Percentiles rank a stretch among this genome's conserved stretches.
Evolutionary conservation across 2,113 vertebrate species (phyloP).

Genomic region (Corythoichthys haematopterus): DNA sequence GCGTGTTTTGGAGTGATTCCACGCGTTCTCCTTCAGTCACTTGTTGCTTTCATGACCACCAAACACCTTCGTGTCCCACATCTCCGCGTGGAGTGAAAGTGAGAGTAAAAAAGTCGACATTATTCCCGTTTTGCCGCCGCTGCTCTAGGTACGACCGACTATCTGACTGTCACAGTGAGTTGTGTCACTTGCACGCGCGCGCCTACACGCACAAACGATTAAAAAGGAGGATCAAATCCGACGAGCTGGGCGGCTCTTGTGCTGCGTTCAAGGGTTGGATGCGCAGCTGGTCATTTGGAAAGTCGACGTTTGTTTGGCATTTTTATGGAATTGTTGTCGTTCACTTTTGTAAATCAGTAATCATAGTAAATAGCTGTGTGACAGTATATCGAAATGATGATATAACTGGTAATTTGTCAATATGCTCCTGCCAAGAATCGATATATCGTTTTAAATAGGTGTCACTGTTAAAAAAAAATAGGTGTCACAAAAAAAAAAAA

Average conservation of each 20-base stretch:
- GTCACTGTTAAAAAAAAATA: too few species aligned
- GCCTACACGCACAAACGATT: neutral
- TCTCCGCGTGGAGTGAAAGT: neutral
- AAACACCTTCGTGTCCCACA: neutral
- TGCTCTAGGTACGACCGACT: neutral
- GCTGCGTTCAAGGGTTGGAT: neutral
- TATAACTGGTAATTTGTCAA: too few species aligned
- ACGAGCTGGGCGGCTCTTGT: conserved; percentile 1
- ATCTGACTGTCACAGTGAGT: neutral
- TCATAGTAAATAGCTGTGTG: neutral
- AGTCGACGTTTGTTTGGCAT: neutral
- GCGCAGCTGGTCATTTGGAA: neutral
- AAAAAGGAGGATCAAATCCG: conserved; percentile 4
- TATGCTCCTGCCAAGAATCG: too few species aligned
- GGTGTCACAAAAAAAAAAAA: too few species aligned
- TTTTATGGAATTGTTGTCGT: neutral
- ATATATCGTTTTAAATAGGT: too few species aligned
- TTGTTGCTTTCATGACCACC: neutral
- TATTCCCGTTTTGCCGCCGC: neutral
- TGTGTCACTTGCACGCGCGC: neutral
- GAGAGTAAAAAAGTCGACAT: neutral
- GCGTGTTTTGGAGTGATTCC: neutral
- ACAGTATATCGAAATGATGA: too few species aligned
- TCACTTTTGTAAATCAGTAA: neutral
- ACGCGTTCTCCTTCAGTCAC: neutral